A percentile compares a stretch with the other conserved stretches of the same genome.
These are phyloP conservation scores for Timema podura DNA, from an alignment of 2,888 invertebrate species.

Conservation along the genomic window DNA sequence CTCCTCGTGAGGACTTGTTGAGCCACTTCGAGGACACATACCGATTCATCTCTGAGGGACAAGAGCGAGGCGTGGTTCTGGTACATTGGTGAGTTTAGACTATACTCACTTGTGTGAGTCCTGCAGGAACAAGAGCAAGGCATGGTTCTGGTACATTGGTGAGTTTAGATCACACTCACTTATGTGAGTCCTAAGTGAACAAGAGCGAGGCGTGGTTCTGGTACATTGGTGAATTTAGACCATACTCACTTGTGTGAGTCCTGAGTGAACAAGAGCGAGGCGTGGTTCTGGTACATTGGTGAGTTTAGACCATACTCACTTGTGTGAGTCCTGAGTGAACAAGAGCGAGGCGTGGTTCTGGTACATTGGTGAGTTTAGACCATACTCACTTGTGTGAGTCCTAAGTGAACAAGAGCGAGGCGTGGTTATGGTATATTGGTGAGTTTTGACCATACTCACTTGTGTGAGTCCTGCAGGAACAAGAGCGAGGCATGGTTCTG, in stretches of 20 bases:
- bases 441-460: constrained; percentile 33
- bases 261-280: constrained; percentile 61
- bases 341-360: constrained; percentile 64
- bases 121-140: constrained; percentile 60
- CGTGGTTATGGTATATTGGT: constrained; percentile 84
- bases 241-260: too few relatives aligned
- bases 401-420: constrained; percentile 57
- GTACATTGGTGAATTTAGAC: constrained; percentile 71
- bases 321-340: constrained; percentile 48
- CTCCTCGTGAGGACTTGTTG: constrained; percentile 79
- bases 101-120: too few relatives aligned
- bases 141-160: constrained; percentile 84
- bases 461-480: constrained; percentile 46
- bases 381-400: too few relatives aligned
- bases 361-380: constrained; percentile 71
- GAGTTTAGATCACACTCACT: constrained; percentile 33
- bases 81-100: constrained; percentile 71
- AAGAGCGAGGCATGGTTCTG: constrained; percentile 64
- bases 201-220: constrained; percentile 64
- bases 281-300: constrained; percentile 84
- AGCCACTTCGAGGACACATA: constrained; percentile 73
- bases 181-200: constrained; percentile 30
- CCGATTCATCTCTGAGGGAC: constrained; percentile 68
- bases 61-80: constrained; percentile 64
- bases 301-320: constrained; percentile 33